These are phyloP conservation scores for Caenorhabditis tropicalis DNA, from an alignment of 1,140 invertebrate genomes.

Conservation along the genomic window DNA sequence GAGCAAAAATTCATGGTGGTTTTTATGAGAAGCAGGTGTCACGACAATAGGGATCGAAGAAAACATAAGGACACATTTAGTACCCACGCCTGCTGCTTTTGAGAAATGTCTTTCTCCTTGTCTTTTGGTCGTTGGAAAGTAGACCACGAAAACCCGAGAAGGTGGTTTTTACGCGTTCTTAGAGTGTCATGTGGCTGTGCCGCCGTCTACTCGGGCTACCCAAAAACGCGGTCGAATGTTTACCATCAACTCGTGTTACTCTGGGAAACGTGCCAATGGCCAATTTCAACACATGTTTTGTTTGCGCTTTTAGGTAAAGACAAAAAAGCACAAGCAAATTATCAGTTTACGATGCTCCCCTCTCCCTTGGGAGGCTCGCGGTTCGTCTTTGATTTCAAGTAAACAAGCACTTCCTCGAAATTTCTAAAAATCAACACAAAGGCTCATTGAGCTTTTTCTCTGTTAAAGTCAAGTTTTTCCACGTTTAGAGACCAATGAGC, in stretches of 20 bases:
- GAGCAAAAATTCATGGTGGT: neutral
- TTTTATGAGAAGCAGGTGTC: neutral
- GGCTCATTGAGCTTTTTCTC: slow-evolving; percentile 10
- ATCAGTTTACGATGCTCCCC: neutral
- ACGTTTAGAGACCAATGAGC: no score
- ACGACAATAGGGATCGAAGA: neutral
- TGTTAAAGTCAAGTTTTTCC: neutral
- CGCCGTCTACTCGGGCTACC: neutral
- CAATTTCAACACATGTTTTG: slow-evolving; percentile 44
- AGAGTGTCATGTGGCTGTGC: neutral
- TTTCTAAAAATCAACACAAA: neutral
- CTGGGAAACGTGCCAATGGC: slow-evolving; percentile 43
- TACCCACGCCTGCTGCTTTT: neutral
- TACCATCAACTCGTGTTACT: slow-evolving; percentile 38
- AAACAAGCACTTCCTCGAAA: neutral
- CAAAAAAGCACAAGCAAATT: neutral
- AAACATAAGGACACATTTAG: neutral
- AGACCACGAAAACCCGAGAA: neutral
- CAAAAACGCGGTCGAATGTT: slow-evolving; percentile 34
- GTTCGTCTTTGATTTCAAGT: neutral
- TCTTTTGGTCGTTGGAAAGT: neutral
- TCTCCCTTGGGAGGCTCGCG: neutral
- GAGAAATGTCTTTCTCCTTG: neutral
- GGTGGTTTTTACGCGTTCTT: slow-evolving; percentile 36
- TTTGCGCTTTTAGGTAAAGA: slow-evolving; percentile 5